These are phyloP conservation scores for Phaetusa simplex DNA, from an alignment of 2,113 vertebrate genomes.

Conservation along the genomic window DNA sequence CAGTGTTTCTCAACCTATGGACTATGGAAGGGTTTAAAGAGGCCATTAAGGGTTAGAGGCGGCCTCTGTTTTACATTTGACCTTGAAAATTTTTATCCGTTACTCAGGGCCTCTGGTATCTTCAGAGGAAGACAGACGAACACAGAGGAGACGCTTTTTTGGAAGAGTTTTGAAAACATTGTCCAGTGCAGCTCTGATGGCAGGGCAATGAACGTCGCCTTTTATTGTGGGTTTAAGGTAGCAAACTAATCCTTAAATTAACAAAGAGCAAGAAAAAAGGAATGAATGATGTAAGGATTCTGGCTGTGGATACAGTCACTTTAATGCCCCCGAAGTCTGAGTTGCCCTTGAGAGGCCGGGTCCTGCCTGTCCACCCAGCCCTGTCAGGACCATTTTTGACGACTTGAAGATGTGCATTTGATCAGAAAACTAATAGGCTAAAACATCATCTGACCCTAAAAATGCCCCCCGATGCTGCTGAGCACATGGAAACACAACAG, in stretches of 20 bases:
- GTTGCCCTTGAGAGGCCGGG: not conserved
- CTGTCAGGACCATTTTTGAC: not conserved
- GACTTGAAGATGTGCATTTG: not conserved
- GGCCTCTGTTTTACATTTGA: constrained; percentile 21
- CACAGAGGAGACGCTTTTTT: not conserved
- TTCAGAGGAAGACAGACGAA: not conserved
- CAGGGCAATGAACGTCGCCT: not conserved
- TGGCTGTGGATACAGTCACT: not conserved
- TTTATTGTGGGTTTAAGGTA: not conserved
- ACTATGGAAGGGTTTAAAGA: not conserved
- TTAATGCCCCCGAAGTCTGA: not conserved
- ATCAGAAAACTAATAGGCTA: not conserved
- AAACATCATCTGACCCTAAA: not conserved
- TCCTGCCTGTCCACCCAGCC: not conserved
- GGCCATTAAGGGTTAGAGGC: not conserved
- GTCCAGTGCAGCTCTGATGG: not conserved
- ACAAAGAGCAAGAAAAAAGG: not conserved
- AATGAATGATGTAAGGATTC: rapidly evolving
- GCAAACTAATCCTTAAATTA: not conserved
- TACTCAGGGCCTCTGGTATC: not conserved
- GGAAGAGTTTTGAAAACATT: not conserved
- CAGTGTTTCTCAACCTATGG: not conserved
- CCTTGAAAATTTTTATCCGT: not conserved
- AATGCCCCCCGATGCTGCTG: rapidly evolving
- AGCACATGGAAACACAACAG: not conserved